Base-by-base conservation (phyloP, 1,140 invertebrate species). In the Lerema accius region DNA sequence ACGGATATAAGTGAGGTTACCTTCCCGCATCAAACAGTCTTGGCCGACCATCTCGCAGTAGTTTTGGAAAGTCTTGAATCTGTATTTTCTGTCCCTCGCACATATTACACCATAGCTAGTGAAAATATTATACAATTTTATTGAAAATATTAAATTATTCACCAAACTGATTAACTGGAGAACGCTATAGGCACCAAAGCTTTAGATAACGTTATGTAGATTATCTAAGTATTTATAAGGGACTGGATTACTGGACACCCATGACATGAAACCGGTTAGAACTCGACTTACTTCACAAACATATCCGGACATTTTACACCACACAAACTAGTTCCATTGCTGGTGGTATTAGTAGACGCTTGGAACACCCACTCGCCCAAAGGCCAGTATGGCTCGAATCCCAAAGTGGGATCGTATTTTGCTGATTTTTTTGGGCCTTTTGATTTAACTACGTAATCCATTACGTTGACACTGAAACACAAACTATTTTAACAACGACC, bases 311-410 rank as follows among this genome's bases (percentile, higher is more conserved):
- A 77, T 0, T 4, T 4, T 4, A 53, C 10, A 0, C 68, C 67
- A 23, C 75, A 78, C 6, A 67, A 28, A 3, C 7, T 39, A 15
- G 14, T 14, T 6, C 63, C 59, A 0, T 16, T 14, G 0, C 48
- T 61, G 7, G 50, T 53, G 0, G 9, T 55, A 1, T 55, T 32
- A 4, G 56, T 26, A 10, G 23, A 40, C 3, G 10, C 0, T 0
- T 63, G 45, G 11, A 71, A 71, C n/a, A 73, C 59, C 70, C 73
- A 78, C 4, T 70, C 64, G 0, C 78, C 73, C 1, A 40, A 48
- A 0, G 32, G 40, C 78, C 78, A 80, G 60, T 78, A 80, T 0
- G 76, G 73, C 50, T 80, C 78, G 48, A 62, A 76, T 4, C 78
- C 78, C 5, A 60, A 50, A 6, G 58, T 67, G 0, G 78, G 78